Conservation (phyloP, 2,888 invertebrate species). For the Malachius bipustulatus region DNA sequence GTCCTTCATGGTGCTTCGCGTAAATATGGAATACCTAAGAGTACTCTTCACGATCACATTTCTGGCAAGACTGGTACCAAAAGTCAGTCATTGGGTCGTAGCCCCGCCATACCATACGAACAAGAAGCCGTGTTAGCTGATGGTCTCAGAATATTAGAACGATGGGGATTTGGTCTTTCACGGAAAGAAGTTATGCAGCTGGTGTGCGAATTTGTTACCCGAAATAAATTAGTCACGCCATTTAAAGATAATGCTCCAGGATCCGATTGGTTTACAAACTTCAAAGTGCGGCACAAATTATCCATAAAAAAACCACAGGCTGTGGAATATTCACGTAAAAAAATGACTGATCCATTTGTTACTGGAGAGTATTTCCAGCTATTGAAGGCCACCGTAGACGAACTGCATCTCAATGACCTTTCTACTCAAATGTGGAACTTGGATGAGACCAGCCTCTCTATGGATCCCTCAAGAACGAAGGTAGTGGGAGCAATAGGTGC, state of each 20-base stretch:
- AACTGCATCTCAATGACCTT: constrained; percentile 1
- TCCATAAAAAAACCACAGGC: constrained; percentile 26
- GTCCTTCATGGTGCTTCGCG: not conserved
- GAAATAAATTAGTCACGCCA: constrained; percentile 21
- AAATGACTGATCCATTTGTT: constrained; percentile 2
- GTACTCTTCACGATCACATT: constrained; percentile 16
- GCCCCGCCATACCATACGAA: constrained; percentile 18
- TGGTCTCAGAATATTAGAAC: constrained; percentile 22
- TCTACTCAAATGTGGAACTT: constrained; percentile 17
- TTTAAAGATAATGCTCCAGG: constrained; percentile 25
- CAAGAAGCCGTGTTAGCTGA: constrained; percentile 19
- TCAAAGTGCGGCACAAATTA: constrained; percentile 23
- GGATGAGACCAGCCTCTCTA: too few relatives aligned
- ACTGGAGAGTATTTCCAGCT: constrained; percentile 7
- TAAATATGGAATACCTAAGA: constrained; percentile 11
- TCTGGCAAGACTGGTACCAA: constrained; percentile 15
- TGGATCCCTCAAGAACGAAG: too few relatives aligned
- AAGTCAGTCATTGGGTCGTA: constrained; percentile 19
- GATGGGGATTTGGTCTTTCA: constrained; percentile 23
- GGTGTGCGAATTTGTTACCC: constrained; percentile 21
- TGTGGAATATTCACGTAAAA: constrained; percentile 18
- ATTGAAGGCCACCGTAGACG: constrained; percentile 8
- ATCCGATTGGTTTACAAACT: constrained; percentile 23
- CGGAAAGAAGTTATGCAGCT: constrained; percentile 22
- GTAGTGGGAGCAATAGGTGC: too few relatives aligned